phyloP scores from a whole-genome alignment of 1,140 invertebrate species.

The Oreohelix idahoensis region DNA sequence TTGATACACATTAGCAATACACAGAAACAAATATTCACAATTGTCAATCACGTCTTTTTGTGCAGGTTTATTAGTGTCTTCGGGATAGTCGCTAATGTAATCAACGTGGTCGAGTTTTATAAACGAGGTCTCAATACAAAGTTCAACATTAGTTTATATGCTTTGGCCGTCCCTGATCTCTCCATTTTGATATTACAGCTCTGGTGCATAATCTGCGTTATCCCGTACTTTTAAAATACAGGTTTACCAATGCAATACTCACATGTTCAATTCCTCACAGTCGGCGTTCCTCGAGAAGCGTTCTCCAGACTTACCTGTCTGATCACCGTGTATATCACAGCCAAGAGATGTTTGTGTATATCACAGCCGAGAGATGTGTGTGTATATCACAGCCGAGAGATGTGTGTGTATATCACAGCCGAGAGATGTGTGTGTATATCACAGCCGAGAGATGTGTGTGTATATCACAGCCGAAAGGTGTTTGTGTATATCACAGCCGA shows the following conservation, averaged over 20 bases:
- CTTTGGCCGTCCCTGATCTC: not conserved
- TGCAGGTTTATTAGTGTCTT: not conserved
- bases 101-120: not conserved
- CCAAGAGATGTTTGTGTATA: not conserved
- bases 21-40: not conserved
- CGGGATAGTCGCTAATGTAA: not conserved
- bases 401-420: not conserved
- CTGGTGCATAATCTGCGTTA: not conserved
- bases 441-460: not conserved
- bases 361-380: not conserved
- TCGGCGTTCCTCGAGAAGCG: not conserved
- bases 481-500: not conserved
- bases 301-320: not conserved
- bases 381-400: not conserved
- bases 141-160: not conserved
- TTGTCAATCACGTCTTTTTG: not conserved
- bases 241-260: not conserved
- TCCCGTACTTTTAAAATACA: not conserved
- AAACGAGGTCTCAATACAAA: not conserved
- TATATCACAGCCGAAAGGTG: not conserved
- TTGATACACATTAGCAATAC: no score
- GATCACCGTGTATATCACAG: not conserved
- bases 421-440: not conserved
- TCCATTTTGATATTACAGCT: not conserved
- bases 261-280: not conserved